Evolutionary conservation across 1,140 invertebrate species (phyloP).

Genomic region (Teleopsis dalmanni): DNA sequence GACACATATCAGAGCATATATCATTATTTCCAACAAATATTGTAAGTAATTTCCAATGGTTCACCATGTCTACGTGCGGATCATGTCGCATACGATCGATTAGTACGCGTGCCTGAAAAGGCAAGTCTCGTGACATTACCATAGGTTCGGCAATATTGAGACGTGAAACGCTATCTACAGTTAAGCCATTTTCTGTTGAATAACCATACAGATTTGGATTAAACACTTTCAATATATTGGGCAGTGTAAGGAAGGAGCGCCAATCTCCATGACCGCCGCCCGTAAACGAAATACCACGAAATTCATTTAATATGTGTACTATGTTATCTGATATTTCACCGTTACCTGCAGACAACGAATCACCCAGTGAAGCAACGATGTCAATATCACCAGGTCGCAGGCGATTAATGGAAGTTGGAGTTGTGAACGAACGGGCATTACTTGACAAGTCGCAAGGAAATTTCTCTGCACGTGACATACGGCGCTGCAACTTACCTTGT

Average conservation of each 20-base stretch:
- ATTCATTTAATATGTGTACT: constrained; percentile 32
- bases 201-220: constrained; percentile 58
- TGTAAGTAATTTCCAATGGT: constrained; percentile 64
- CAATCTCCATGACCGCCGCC: constrained; percentile 53
- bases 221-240: constrained; percentile 54
- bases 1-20: constrained; percentile 58
- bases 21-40: constrained; percentile 65
- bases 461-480: constrained; percentile 1
- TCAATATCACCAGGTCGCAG: constrained; percentile 62
- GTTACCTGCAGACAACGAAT: constrained; percentile 59
- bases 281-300: constrained; percentile 33
- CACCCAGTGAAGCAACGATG: constrained; percentile 60
- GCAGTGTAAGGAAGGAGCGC: constrained; percentile 50
- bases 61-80: constrained; percentile 50
- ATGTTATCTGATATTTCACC: constrained; percentile 44
- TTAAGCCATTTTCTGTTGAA: constrained; percentile 44
- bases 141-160: constrained; percentile 56
- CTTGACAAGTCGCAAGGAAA: constrained; percentile 29
- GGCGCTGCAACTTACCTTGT: constrained; percentile 25
- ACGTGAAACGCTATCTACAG: constrained; percentile 39
- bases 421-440: constrained; percentile 30
- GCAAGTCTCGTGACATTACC: constrained; percentile 53
- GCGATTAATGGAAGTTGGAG: constrained; percentile 50
- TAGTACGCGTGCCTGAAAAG: constrained; percentile 54
- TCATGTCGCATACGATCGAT: constrained; percentile 54